Evolutionary conservation across 2,888 invertebrate genomes (phyloP).

Genomic region (Notocelia uddmanniana): DNA sequence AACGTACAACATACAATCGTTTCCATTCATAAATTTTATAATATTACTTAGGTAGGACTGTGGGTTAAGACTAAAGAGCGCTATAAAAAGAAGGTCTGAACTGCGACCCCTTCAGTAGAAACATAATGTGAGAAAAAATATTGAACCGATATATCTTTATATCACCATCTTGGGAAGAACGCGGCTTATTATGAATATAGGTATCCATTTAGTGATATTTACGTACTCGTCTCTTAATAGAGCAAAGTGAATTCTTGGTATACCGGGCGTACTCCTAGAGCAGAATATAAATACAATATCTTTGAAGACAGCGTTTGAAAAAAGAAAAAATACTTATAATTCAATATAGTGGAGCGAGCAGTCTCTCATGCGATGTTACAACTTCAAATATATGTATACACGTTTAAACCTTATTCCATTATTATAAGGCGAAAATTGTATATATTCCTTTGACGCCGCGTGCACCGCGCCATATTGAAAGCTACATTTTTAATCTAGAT

Average conservation of each 20-base stretch:
- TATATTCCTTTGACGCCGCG: no score
- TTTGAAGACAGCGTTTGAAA: background rate
- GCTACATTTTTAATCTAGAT: slow-evolving; percentile 41
- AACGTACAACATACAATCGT: no score
- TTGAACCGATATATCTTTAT: no score
- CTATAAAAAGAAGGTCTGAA: no score
- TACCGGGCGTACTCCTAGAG: background rate
- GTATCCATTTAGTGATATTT: background rate
- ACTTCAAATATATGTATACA: no score
- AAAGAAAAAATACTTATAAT: slow-evolving; percentile 1
- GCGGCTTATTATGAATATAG: background rate
- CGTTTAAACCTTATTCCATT: no score
- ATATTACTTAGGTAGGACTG: no score
- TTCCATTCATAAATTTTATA: no score
- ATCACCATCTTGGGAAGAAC: background rate
- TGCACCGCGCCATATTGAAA: background rate
- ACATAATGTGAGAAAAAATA: no score
- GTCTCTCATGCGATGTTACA: background rate
- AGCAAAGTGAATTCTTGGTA: background rate
- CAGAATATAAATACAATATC: background rate
- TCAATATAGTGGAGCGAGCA: background rate
- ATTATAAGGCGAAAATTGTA: no score
- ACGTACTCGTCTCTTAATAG: background rate
- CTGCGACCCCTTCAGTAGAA: no score
- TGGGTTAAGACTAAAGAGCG: no score